Evolutionary conservation across 1,140 invertebrate species (phyloP).

Genomic region (Zaprionus taronus): DNA sequence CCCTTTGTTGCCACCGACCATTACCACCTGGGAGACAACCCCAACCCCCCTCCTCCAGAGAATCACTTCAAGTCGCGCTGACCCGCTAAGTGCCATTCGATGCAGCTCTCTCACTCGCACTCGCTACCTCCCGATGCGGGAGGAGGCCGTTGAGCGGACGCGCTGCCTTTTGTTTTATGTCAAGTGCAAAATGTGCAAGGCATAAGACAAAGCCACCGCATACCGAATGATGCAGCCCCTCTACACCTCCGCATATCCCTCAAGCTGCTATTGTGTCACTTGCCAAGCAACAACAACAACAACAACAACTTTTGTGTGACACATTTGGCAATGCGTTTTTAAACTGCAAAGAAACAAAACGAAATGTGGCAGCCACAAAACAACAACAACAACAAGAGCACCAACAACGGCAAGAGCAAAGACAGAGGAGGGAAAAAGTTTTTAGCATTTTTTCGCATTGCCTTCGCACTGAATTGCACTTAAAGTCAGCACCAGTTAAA

Average conservation of each 20-base stretch:
- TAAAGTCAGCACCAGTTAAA: constrained; percentile 81
- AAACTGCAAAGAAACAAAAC: constrained; percentile 79
- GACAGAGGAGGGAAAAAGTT: constrained; percentile 60
- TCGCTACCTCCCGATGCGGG: neutral
- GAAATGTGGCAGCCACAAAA: constrained; percentile 79
- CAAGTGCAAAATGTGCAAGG: constrained; percentile 79
- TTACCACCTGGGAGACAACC: constrained; percentile 37
- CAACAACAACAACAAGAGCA: constrained; percentile 42
- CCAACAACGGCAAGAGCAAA: constrained; percentile 32
- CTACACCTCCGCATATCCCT: neutral
- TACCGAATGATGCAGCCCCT: constrained; percentile 20
- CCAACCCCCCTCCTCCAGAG: neutral
- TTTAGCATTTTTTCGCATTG: constrained; percentile 68
- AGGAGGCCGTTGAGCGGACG: constrained; percentile 5
- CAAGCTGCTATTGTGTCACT: constrained; percentile 58
- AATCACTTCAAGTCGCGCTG: constrained; percentile 30
- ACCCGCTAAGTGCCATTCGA: constrained; percentile 73
- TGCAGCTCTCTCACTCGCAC: constrained; percentile 3
- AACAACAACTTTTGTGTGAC: constrained; percentile 70
- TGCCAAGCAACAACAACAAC: constrained; percentile 42
- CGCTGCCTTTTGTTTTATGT: constrained; percentile 59
- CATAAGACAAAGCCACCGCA: constrained; percentile 72
- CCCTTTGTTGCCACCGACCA: constrained; percentile 53
- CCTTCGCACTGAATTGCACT: constrained; percentile 81
- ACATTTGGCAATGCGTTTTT: constrained; percentile 82